Evolutionary conservation across 2,797 vertebrate genomes (phyloP), one percentile per base, ranked within the genome.

Genomic region (Oreochromis mossambicus): DNA sequence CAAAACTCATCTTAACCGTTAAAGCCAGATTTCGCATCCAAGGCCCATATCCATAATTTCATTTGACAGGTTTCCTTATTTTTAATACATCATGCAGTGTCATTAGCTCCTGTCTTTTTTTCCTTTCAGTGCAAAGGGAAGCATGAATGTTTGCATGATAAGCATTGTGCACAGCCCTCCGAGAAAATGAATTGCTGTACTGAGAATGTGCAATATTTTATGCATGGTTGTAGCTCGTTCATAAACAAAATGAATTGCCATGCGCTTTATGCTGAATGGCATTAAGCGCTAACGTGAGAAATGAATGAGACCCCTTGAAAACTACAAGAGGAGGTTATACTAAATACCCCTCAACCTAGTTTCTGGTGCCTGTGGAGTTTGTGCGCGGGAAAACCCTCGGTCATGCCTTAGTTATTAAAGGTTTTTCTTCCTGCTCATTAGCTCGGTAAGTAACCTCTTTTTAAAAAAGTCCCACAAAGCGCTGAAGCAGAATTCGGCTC

Each of bases 121-220:
- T 52, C 50, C 66, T 83, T 63, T 63, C 58, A 84, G 66, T 81
- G 80, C 88, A 85, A 87, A 92, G 61, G 61, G 81, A 92, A 87
- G 96, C 96, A 97, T 96, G 96, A 85, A 93, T 88, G 91, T 95
- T 93, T 96, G 96, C 94, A 95, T 95, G 94, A 94, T 88, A 88
- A 94, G 96, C 96, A 95, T 94, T 93, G 90, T 96, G 95, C 91
- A 92, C 80, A 86, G 56, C 79, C 88, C 83, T 83, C 84, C 51
- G 80, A 89, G 83, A 87, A 92, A 90, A 88, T 79, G 80, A 90
- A 89, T 91, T 88, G 84, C 92, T 86, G 80, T 83, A 86, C 80
- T 6, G 56, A 90, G 88, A 94, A 91, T 92, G 92, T 94, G 91
- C 78, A 88, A 86, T 92, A 93, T 92, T 94, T 92, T 92, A 94